Percentiles rank a stretch among this genome's conserved stretches.
phyloP scores from a whole-genome alignment of 2,888 invertebrate genomes.

The Agrotis segetum region DNA sequence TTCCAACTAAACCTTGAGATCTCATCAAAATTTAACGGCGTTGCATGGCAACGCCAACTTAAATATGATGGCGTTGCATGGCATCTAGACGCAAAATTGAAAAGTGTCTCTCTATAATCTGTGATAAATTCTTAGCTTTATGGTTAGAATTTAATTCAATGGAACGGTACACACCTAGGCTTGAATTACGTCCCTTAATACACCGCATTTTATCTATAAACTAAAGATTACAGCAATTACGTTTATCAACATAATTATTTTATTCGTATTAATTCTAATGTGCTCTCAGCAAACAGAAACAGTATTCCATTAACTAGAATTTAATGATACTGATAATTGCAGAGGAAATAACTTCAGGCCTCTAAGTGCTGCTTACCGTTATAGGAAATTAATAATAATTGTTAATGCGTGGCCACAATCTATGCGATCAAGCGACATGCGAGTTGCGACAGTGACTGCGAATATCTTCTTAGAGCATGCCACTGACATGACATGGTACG shows the following conservation, averaged over 20 bases:
- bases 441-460: too few relatives aligned
- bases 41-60: too few relatives aligned
- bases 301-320: conserved; percentile 13
- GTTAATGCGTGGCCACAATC: conserved; percentile 2
- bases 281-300: conserved; percentile 7
- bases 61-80: too few relatives aligned
- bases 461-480: too few relatives aligned
- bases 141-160: background rate
- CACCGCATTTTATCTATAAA: conserved; percentile 1
- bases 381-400: conserved; percentile 37
- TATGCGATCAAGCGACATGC: too few relatives aligned
- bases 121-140: too few relatives aligned
- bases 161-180: background rate
- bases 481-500: too few relatives aligned
- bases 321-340: conserved; percentile 46
- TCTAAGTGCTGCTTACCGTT: conserved; percentile 40
- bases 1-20: too few relatives aligned
- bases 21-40: too few relatives aligned
- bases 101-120: too few relatives aligned
- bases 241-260: conserved; percentile 28
- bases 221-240: conserved; percentile 15
- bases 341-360: conserved; percentile 37
- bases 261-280: conserved; percentile 24
- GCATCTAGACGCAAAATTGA: too few relatives aligned
- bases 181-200: background rate